Percentiles rank a stretch among this genome's conserved stretches.
phyloP scores from a whole-genome alignment of 2,113 vertebrate species.

The Anoplopoma fimbria region DNA sequence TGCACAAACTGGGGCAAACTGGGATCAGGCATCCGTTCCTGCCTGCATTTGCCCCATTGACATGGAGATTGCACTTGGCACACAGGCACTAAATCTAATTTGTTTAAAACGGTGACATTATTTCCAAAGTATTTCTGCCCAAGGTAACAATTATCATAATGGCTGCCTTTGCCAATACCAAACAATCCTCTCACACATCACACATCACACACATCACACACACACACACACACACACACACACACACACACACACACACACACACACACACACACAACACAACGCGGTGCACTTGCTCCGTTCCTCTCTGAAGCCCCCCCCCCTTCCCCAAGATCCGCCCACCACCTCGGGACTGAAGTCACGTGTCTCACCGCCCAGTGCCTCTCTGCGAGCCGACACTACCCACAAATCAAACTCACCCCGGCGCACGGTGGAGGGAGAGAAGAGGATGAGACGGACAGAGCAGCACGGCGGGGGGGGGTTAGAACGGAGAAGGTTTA shows the following conservation, averaged over 20 bases:
- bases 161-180: conserved; percentile 36
- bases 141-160: conserved; percentile 66
- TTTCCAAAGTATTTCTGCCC: conserved; percentile 39
- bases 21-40: background rate
- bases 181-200: conserved; percentile 23
- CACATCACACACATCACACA: too few species aligned
- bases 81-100: conserved; percentile 18
- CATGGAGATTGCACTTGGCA: background rate
- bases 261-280: conserved; percentile 24
- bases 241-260: conserved; percentile 15
- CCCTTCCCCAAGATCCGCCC: conserved; percentile 77
- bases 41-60: conserved; percentile 7
- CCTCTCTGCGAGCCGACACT: conserved; percentile 65
- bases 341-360: conserved; percentile 76
- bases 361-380: conserved; percentile 79
- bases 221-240: conserved; percentile 8
- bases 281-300: conserved; percentile 72
- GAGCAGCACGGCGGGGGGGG: conserved; percentile 38
- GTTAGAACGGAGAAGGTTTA: conserved; percentile 10
- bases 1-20: conserved; percentile 12
- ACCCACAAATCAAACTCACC: conserved; percentile 77
- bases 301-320: conserved; percentile 70
- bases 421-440: conserved; percentile 57
- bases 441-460: conserved; percentile 43
- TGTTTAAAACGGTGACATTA: conserved; percentile 50